Conservation (phyloP, 2,113 vertebrate genomes). For the Podarcis raffonei region DNA sequence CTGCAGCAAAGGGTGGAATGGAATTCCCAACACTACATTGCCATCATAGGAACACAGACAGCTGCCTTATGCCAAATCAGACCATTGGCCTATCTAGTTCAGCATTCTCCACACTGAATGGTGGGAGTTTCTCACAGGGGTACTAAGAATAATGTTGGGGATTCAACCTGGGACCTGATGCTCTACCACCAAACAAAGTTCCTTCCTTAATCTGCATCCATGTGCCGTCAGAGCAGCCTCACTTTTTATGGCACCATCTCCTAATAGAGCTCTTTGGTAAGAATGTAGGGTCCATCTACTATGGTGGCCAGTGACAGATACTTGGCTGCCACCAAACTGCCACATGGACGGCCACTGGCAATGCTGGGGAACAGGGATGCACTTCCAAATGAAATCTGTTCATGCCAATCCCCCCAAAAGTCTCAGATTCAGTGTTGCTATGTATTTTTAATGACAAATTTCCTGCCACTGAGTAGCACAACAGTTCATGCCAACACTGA, state of each 20-base stretch:
- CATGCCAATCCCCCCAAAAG: background rate
- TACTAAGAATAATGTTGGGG: too few species aligned
- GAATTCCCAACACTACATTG: too few species aligned
- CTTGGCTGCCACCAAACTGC: background rate
- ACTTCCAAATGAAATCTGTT: background rate
- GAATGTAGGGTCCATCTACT: background rate
- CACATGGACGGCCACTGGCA: background rate
- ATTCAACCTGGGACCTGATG: too few species aligned
- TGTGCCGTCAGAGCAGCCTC: background rate
- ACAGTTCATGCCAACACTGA: background rate
- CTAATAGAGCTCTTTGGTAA: background rate
- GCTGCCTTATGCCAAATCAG: too few species aligned
- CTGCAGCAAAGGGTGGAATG: too few species aligned
- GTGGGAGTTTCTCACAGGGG: too few species aligned
- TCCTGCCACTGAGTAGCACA: background rate
- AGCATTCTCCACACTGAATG: too few species aligned
- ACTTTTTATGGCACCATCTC: background rate
- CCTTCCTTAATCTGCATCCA: too few species aligned
- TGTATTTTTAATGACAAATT: background rate
- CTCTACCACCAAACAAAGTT: too few species aligned
- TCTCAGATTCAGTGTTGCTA: background rate
- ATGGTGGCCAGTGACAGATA: background rate
- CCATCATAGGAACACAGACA: too few species aligned
- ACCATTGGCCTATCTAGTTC: too few species aligned
- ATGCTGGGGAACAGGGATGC: background rate